Conservation (phyloP, 2,888 invertebrate genomes). For the Nephrotoma guestfalica region DNA sequence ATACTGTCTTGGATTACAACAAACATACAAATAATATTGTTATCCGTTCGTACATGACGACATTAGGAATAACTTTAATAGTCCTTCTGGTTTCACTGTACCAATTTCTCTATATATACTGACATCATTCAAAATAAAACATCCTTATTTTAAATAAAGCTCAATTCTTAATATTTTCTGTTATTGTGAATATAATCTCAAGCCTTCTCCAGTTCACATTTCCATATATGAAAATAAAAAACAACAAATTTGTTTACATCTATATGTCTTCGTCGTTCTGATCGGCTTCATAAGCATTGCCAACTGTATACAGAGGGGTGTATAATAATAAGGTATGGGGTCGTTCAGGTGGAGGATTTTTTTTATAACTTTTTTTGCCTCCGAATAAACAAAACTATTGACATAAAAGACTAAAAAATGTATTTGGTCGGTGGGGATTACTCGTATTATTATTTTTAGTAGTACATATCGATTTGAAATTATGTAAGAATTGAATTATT, state of each 20-base stretch:
- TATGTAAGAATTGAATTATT: background rate
- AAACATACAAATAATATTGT: background rate
- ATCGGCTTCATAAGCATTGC: background rate
- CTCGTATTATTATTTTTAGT: background rate
- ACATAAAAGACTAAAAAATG: background rate
- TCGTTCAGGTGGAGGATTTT: background rate
- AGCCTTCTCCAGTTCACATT: background rate
- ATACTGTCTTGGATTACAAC: background rate
- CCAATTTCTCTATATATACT: background rate
- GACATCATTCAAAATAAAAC: background rate
- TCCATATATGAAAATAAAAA: background rate
- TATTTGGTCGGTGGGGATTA: background rate
- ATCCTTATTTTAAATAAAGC: background rate
- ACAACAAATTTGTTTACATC: background rate
- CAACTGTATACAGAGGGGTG: background rate
- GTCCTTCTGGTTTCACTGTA: background rate
- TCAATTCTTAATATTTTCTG: background rate
- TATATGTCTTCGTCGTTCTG: background rate
- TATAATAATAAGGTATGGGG: background rate
- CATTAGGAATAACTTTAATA: background rate
- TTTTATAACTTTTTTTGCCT: background rate
- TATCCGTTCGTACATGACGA: background rate
- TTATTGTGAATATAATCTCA: background rate
- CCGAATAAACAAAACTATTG: background rate
- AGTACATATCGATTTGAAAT: background rate